Evolutionary conservation across 2,797 vertebrate genomes (phyloP).

Genomic region (Eulemur rubriventer): DNA sequence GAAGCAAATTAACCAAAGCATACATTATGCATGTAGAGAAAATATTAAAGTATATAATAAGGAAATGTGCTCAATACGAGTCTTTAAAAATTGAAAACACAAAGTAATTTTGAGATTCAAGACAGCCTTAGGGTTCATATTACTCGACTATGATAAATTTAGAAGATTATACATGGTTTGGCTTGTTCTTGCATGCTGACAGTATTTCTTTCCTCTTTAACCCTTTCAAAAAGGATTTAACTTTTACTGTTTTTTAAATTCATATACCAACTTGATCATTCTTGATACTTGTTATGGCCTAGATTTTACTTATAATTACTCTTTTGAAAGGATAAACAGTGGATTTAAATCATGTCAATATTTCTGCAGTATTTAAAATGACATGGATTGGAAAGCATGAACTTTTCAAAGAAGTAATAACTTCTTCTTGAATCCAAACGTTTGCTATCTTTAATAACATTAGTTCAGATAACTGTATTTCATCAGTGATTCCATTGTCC

Average conservation of each 20-base stretch:
- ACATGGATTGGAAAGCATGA: background rate
- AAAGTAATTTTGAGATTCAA: constrained; percentile 84
- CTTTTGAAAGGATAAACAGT: background rate
- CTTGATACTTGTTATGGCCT: background rate
- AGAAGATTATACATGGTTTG: constrained; percentile 84
- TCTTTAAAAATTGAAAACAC: constrained; percentile 85
- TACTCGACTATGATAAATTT: constrained; percentile 85
- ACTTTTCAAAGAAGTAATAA: constrained; percentile 15
- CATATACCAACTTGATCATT: background rate
- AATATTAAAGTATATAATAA: constrained; percentile 85
- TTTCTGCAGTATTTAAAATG: constrained; percentile 12
- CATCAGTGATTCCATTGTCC: constrained; percentile 7
- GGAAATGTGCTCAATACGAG: constrained; percentile 79
- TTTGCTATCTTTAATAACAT: constrained; percentile 12
- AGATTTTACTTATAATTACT: background rate
- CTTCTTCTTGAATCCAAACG: background rate
- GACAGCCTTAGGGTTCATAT: constrained; percentile 84
- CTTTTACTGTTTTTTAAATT: constrained; percentile 8
- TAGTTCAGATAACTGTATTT: background rate
- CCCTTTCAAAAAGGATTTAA: constrained; percentile 23
- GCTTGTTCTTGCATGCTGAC: constrained; percentile 83
- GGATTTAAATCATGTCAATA: background rate
- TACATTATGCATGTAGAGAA: constrained; percentile 84
- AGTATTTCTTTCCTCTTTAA: constrained; percentile 79
- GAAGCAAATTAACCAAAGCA: constrained; percentile 84